Evolutionary conservation across 2,113 vertebrate genomes (phyloP).

Genomic region (Ramphastos sulfuratus): DNA sequence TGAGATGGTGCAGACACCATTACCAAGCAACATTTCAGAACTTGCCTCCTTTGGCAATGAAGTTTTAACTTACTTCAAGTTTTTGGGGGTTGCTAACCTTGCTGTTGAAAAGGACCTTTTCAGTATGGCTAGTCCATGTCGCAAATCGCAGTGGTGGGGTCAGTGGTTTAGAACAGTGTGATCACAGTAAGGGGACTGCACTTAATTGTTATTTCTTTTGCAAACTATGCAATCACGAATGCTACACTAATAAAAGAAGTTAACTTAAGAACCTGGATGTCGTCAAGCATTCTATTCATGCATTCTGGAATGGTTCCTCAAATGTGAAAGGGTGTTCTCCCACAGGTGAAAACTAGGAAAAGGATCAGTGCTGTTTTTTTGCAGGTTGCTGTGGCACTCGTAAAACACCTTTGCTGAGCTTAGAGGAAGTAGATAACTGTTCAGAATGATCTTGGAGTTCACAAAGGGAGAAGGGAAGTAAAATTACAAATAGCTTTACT

Average conservation of each 20-base stretch:
- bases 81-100: background rate
- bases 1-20: background rate
- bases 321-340: accelerated
- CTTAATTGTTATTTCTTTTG: slow-evolving; percentile 44
- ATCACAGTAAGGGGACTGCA: background rate
- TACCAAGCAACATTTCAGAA: background rate
- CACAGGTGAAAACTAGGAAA: too few relatives aligned
- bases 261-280: background rate
- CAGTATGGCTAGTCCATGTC: background rate
- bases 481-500: background rate
- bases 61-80: background rate
- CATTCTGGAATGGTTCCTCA: background rate
- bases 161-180: background rate
- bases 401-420: background rate
- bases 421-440: background rate
- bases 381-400: background rate
- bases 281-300: background rate
- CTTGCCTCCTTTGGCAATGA: background rate
- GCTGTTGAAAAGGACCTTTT: background rate
- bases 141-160: background rate
- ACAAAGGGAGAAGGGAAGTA: background rate
- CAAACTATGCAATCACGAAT: slow-evolving; percentile 56
- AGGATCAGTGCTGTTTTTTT: accelerated
- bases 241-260: slow-evolving; percentile 45
- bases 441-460: background rate